Evolutionary conservation across 1,140 invertebrate species (phyloP).

Genomic region (Meloidogyne chitwoodi): DNA sequence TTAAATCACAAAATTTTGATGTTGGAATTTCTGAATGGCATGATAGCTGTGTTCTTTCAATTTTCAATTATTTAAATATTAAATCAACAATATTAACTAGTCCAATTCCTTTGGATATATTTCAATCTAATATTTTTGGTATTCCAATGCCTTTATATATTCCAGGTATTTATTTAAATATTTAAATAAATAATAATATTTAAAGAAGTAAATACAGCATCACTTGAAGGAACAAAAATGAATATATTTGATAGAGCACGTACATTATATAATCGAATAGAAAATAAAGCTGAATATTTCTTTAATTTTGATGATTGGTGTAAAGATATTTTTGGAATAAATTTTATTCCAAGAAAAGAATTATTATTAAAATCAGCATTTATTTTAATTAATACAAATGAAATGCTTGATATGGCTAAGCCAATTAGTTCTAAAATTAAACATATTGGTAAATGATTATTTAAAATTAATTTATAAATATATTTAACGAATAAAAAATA

Average conservation of each 20-base stretch:
- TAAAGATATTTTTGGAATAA: slow-evolving; percentile 12
- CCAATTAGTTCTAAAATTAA: slow-evolving; percentile 33
- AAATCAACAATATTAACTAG: slow-evolving; percentile 14
- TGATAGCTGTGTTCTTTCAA: slow-evolving; percentile 25
- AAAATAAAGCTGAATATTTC: not conserved
- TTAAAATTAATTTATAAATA: not conserved
- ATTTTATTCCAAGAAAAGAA: slow-evolving; percentile 23
- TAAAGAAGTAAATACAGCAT: not conserved
- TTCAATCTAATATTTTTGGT: slow-evolving; percentile 15
- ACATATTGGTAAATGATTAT: slow-evolving; percentile 26
- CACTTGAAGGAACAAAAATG: slow-evolving; percentile 9
- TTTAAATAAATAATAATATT: not conserved
- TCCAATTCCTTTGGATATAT: slow-evolving; percentile 1
- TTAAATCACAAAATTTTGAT: slow-evolving; percentile 26
- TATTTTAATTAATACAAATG: slow-evolving; percentile 37
- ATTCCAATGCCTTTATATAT: slow-evolving; percentile 30
- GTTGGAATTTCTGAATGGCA: slow-evolving; percentile 32
- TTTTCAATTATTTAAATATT: slow-evolving; percentile 31
- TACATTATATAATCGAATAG: not conserved
- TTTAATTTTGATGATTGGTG: not conserved
- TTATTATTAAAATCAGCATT: slow-evolving; percentile 16
- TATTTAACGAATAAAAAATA: no score
- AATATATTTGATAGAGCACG: not conserved
- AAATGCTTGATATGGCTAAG: slow-evolving; percentile 31
- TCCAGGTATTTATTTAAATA: slow-evolving; percentile 10